These are phyloP conservation scores for Clunio marinus DNA, from an alignment of 2,888 invertebrate species.

Conservation along the genomic window DNA sequence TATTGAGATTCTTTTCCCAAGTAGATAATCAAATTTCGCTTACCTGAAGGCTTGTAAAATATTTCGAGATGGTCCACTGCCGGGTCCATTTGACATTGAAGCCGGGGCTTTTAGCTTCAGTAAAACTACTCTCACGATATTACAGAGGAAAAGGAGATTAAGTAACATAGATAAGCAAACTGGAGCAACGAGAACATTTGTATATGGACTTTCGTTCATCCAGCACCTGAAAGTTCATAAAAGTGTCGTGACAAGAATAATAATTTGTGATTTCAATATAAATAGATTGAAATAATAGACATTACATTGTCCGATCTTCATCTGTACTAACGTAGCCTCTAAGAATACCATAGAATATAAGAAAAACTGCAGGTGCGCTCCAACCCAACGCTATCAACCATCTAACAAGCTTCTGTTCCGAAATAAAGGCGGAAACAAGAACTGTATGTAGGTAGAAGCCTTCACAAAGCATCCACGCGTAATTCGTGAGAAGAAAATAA, in stretches of 20 bases:
- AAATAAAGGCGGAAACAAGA: conserved; percentile 84
- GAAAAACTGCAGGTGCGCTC: conserved; percentile 68
- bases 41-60: conserved; percentile 71
- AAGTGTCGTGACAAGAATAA: no score
- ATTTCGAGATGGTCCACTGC: conserved; percentile 63
- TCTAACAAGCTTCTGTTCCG: conserved; percentile 77
- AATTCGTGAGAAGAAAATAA: conserved; percentile 86
- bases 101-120: conserved; percentile 70
- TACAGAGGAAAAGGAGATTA: conserved; percentile 80
- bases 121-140: conserved; percentile 82
- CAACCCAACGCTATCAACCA: conserved; percentile 82
- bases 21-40: conserved; percentile 41
- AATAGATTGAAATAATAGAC: conserved; percentile 42
- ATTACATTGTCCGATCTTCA: conserved; percentile 58
- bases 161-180: conserved; percentile 75
- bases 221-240: conserved; percentile 64
- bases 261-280: neutral
- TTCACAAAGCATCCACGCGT: conserved; percentile 96
- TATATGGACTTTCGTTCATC: conserved; percentile 69
- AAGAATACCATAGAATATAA: conserved; percentile 63
- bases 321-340: conserved; percentile 56
- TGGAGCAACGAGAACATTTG: conserved; percentile 69
- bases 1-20: no score
- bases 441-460: conserved; percentile 91
- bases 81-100: conserved; percentile 54